Percentiles rank a stretch among this genome's conserved stretches.
Evolutionary conservation across 2,113 vertebrate species (phyloP).

Genomic region (Dicerorhinus sumatrensis): DNA sequence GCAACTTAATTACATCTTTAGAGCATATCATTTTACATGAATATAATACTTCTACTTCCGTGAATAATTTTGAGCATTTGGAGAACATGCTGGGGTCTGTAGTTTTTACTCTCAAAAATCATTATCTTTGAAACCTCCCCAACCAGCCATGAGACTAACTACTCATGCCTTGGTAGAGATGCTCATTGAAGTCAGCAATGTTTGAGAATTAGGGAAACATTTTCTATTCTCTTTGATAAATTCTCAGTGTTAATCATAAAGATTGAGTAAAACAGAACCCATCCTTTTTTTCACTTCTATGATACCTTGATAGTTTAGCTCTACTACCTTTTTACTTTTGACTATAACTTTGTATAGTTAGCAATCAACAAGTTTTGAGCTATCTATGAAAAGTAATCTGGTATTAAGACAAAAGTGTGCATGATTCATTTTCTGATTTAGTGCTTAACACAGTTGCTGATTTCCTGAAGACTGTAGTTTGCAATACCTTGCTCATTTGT

Average conservation of each 20-base stretch:
- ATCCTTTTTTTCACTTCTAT: neutral
- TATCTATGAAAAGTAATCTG: neutral
- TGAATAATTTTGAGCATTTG: neutral
- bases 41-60: neutral
- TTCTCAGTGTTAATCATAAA: neutral
- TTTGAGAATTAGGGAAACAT: neutral
- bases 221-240: neutral
- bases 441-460: neutral
- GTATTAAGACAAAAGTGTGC: neutral
- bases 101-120: conserved; percentile 2
- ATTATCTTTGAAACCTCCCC: neutral
- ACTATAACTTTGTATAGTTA: neutral
- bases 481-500: neutral
- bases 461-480: neutral
- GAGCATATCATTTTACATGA: neutral
- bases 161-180: neutral
- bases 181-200: neutral
- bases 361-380: neutral
- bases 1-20: neutral
- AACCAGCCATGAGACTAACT: neutral
- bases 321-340: neutral
- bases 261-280: neutral
- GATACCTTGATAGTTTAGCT: neutral
- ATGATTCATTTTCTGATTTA: neutral
- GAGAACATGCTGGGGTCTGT: neutral